phyloP scores from a whole-genome alignment of 2,888 invertebrate species.

The Timandra comae region DNA sequence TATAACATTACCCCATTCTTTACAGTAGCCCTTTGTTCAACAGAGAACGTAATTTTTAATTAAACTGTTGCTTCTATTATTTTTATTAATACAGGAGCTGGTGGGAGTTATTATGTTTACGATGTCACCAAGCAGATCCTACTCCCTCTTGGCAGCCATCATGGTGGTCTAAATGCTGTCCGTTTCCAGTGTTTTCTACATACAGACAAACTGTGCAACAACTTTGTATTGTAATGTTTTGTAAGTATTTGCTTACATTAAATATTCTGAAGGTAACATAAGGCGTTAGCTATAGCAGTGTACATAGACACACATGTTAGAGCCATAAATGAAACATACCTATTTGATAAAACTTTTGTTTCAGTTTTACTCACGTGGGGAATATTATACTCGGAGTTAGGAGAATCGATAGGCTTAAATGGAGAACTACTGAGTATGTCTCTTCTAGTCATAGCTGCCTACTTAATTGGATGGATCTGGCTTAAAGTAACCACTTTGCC shows the following conservation, averaged over 20 bases:
- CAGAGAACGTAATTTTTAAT: too few species aligned
- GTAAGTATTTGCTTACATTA: too few species aligned
- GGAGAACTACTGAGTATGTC: constrained; percentile 82
- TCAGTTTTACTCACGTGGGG: constrained; percentile 81
- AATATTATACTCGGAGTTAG: constrained; percentile 80
- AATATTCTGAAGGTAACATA: too few species aligned
- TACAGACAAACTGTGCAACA: constrained; percentile 73
- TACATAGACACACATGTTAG: too few species aligned
- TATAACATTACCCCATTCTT: too few species aligned
- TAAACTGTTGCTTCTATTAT: not conserved
- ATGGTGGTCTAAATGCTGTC: constrained; percentile 81
- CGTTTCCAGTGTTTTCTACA: constrained; percentile 83
- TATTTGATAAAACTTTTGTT: too few species aligned
- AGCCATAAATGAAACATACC: too few species aligned
- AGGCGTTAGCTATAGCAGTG: too few species aligned
- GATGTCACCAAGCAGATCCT: constrained; percentile 78
- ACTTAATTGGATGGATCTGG: constrained; percentile 83
- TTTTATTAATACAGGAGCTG: constrained; percentile 49
- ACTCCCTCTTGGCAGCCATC: constrained; percentile 81
- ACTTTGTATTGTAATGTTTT: constrained; percentile 56
- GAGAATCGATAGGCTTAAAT: constrained; percentile 78
- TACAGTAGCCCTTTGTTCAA: too few species aligned
- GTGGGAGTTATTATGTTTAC: constrained; percentile 81
- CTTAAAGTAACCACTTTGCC: constrained; percentile 82
- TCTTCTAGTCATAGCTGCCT: constrained; percentile 80